These are phyloP conservation scores for Poeciliopsis infans DNA, from an alignment of 2,797 vertebrate genomes.

Conservation along the genomic window DNA sequence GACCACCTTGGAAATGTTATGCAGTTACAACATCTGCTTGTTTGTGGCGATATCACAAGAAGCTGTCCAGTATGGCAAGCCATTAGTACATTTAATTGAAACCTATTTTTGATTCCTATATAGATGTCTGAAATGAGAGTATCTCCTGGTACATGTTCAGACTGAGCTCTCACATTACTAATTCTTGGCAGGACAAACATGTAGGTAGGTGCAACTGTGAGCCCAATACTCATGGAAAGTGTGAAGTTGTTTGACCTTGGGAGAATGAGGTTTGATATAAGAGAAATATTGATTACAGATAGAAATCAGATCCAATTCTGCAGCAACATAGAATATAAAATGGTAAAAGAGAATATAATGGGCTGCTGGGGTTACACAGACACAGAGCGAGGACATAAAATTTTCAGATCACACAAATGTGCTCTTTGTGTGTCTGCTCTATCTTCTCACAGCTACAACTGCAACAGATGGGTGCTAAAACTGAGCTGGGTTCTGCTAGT, in stretches of 20 bases:
- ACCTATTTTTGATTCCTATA: background rate
- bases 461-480: background rate
- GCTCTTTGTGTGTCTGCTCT: background rate
- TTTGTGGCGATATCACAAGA: background rate
- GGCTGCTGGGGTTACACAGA: background rate
- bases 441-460: background rate
- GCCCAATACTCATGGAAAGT: background rate
- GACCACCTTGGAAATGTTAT: slow-evolving; percentile 1
- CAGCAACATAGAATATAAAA: background rate
- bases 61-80: background rate
- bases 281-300: background rate
- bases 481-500: background rate
- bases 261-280: background rate
- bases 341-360: background rate
- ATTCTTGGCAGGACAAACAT: background rate
- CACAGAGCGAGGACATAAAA: background rate
- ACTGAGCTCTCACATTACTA: background rate
- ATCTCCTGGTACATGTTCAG: background rate
- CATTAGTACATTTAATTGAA: background rate
- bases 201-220: background rate
- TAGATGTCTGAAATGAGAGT: background rate
- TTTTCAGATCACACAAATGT: background rate
- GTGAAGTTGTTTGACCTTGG: background rate
- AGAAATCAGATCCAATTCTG: background rate
- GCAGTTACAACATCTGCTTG: background rate